Base-by-base conservation (phyloP, 2,113 vertebrate species). In the Tragelaphus strepsiceros region DNA sequence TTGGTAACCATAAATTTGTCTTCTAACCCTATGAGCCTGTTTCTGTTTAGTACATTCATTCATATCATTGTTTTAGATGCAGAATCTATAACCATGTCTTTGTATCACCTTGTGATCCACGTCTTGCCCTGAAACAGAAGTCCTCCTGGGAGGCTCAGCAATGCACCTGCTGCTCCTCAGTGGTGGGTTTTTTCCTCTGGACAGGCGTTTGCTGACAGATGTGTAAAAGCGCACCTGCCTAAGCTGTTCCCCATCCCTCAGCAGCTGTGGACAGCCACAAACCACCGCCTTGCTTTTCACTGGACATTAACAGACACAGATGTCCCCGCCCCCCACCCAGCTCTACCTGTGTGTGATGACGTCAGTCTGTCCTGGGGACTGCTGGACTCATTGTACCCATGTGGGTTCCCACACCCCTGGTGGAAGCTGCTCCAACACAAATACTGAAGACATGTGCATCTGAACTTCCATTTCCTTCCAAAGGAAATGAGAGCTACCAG, bases 151-250 rank as follows among this genome's bases (percentile, higher is more conserved):
- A 98, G 80, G 90, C 81, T 74, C 90, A 62, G 39, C 96, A 91
- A 85, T 86, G 94, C 89, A 96, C 95, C 67, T 80, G 39, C 67
- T 77, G 22, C 96, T 95, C 91, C 97, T 94, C 74, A 88, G 6
- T 0, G 2, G 58, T 95, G 86, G 81, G 43, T 59, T 87, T 89
- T 59, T 98, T 85, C 89, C 88, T 98, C 97, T 97, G 97, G 97
- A 98, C 14, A 83, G 96, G 86, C 91, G 98, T 98, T 97, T 98
- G 96, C 94, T 97, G 97, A 94, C 98, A 98, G 96, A 97, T 97
- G 97, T 93, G 61, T 84, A 96, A 98, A 98, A 95, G 90, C 88
- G 16, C 54, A 49, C 46, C 58, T 94, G 94, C 96, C 92, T 97
- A 77, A 61, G 88, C 97, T 98, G 62, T 80, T 97, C 96, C 94